These are phyloP conservation scores for Apodemus speciosus DNA, from an alignment of 2,113 vertebrate species.

Conservation along the genomic window DNA sequence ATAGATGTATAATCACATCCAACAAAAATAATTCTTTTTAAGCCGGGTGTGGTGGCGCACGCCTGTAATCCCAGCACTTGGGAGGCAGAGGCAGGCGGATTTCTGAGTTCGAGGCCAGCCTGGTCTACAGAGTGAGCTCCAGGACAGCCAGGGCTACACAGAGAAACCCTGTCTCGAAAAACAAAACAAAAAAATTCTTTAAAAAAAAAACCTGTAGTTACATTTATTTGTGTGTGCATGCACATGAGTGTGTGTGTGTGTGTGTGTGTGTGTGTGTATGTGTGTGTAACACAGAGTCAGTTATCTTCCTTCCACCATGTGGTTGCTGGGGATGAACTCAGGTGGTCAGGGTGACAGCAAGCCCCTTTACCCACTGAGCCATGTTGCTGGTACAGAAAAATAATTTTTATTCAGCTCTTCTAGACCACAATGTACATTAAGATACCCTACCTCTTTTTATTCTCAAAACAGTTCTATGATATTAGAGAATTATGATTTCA, in stretches of 20 bases:
- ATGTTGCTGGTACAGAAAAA: not conserved
- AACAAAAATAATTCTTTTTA: slow-evolving; percentile 14
- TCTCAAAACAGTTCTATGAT: slow-evolving; percentile 46
- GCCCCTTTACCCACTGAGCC: not conserved
- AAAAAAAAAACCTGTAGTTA: not conserved
- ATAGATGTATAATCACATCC: not conserved
- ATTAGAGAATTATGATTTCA: slow-evolving; percentile 24
- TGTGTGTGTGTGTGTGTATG: not conserved
- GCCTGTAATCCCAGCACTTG: too few species aligned
- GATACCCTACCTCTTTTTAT: slow-evolving; percentile 5
- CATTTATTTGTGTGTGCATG: not conserved
- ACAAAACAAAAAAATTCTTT: slow-evolving; percentile 17
- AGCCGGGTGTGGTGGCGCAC: too few species aligned
- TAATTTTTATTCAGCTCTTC: not conserved
- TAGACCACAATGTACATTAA: not conserved
- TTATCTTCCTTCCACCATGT: not conserved
- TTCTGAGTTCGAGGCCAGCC: too few species aligned
- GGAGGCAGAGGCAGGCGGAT: too few species aligned
- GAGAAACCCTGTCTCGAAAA: too few species aligned
- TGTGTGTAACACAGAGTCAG: not conserved
- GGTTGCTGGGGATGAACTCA: not conserved
- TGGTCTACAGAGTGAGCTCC: too few species aligned
- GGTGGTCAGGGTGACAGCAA: not conserved
- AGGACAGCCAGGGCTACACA: too few species aligned
- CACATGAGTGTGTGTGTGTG: not conserved